Conservation (phyloP, 2,113 vertebrate genomes). For the Potamarius usumacintae region DNA sequence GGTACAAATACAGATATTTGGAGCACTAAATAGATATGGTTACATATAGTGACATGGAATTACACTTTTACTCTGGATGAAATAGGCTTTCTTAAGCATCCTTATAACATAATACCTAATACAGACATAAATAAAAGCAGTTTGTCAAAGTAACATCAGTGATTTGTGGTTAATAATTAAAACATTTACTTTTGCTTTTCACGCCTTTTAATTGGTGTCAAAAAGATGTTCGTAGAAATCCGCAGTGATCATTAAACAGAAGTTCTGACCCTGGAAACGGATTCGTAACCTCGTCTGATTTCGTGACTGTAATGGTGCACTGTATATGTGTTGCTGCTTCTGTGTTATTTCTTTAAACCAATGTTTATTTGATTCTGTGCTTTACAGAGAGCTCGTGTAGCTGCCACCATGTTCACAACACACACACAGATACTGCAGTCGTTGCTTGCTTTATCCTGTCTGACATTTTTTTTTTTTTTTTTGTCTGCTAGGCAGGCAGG, state of each 20-base stretch:
- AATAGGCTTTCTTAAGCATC: not conserved
- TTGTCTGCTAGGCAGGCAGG: not conserved
- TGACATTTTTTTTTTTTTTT: not conserved
- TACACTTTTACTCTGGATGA: not conserved
- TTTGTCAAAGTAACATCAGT: not conserved
- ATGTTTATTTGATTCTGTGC: conserved; percentile 82
- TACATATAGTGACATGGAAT: not conserved
- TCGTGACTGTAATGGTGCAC: conserved; percentile 82
- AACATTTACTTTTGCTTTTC: not conserved
- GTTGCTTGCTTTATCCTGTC: conserved; percentile 48
- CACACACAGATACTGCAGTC: conserved; percentile 68
- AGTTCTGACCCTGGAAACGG: conserved; percentile 65
- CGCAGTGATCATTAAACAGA: conserved; percentile 84
- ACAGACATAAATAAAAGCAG: not conserved
- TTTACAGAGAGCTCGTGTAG: conserved; percentile 74
- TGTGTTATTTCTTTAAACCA: conserved; percentile 74
- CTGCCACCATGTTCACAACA: conserved; percentile 74
- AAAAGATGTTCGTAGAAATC: conserved; percentile 77
- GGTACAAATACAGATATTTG: not conserved
- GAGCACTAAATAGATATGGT: not conserved
- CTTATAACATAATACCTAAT: not conserved
- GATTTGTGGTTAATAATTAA: not conserved
- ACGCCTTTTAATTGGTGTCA: conserved; percentile 81
- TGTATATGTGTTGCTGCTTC: conserved; percentile 71
- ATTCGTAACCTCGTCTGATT: conserved; percentile 74